Evolutionary conservation across 2,113 vertebrate species (phyloP).

Genomic region (Sialia sialis): DNA sequence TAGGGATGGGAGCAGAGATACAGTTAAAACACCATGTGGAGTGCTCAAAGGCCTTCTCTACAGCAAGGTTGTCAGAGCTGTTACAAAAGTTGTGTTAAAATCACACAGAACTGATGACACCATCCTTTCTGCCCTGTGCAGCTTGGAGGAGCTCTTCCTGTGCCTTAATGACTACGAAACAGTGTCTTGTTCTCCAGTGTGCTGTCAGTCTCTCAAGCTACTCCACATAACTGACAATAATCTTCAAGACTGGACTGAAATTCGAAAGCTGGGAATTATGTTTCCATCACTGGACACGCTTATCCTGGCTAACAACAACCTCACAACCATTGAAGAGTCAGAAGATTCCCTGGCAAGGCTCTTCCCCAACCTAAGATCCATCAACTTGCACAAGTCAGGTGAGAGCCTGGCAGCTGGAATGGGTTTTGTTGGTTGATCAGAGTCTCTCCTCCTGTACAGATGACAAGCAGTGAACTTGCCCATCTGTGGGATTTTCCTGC

Average conservation of each 20-base stretch:
- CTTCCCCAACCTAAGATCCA: conserved; percentile 89
- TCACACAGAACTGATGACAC: background rate
- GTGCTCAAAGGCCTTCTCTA: background rate
- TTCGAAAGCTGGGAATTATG: conserved; percentile 90
- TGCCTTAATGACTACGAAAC: conserved; percentile 93
- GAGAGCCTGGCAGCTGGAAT: background rate
- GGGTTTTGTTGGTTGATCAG: background rate
- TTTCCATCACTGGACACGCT: conserved; percentile 88
- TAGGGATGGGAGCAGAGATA: accelerated
- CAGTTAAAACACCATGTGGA: background rate
- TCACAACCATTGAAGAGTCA: conserved; percentile 83
- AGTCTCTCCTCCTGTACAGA: background rate
- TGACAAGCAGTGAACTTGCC: background rate
- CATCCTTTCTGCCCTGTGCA: conserved; percentile 64
- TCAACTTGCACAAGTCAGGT: conserved; percentile 99
- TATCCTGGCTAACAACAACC: conserved; percentile 90
- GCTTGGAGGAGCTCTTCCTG: conserved; percentile 97
- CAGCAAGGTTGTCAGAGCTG: background rate
- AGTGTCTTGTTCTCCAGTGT: conserved; percentile 81
- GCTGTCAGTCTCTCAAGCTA: conserved; percentile 89
- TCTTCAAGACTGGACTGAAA: conserved; percentile 91
- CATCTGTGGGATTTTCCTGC: background rate
- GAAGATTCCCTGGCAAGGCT: conserved; percentile 82
- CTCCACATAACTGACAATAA: conserved; percentile 98
- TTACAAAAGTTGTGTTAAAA: background rate